Percentiles rank a stretch among this genome's conserved stretches.
Evolutionary conservation across 2,113 vertebrate genomes (phyloP).

Genomic region (Rhinolophus ferrumequinum): DNA sequence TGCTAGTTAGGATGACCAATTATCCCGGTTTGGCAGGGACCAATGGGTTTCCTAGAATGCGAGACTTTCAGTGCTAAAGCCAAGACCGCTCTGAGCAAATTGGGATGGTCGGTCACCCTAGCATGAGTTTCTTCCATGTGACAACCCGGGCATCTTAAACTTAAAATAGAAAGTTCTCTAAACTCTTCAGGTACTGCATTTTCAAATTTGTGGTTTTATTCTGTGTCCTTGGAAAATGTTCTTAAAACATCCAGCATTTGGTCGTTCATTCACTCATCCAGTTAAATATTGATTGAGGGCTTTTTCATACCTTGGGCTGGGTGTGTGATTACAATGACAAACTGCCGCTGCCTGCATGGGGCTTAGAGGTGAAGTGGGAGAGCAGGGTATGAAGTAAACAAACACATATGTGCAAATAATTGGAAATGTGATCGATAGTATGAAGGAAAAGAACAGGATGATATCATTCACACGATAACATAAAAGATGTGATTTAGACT

Average conservation of each 20-base stretch:
- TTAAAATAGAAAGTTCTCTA: neutral
- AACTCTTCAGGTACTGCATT: neutral
- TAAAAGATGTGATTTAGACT: neutral
- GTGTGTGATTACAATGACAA: neutral
- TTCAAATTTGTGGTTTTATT: conserved; percentile 12
- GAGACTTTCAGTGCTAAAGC: neutral
- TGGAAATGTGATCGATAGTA: neutral
- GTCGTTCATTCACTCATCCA: neutral
- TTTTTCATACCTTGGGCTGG: neutral
- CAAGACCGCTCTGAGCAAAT: neutral
- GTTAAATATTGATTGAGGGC: neutral
- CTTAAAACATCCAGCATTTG: neutral
- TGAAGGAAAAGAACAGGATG: neutral
- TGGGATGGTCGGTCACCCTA: neutral
- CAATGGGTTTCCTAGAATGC: neutral
- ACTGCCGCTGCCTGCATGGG: neutral
- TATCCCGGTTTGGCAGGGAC: neutral
- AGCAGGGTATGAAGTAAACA: neutral
- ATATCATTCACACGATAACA: neutral
- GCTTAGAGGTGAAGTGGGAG: neutral
- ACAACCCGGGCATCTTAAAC: neutral
- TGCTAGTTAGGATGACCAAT: too few relatives aligned
- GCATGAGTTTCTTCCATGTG: accelerated
- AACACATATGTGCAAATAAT: neutral
- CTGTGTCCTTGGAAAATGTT: neutral